These are phyloP conservation scores for Cerceris ruficornis DNA, from an alignment of 2,888 invertebrate genomes.

Conservation along the genomic window DNA sequence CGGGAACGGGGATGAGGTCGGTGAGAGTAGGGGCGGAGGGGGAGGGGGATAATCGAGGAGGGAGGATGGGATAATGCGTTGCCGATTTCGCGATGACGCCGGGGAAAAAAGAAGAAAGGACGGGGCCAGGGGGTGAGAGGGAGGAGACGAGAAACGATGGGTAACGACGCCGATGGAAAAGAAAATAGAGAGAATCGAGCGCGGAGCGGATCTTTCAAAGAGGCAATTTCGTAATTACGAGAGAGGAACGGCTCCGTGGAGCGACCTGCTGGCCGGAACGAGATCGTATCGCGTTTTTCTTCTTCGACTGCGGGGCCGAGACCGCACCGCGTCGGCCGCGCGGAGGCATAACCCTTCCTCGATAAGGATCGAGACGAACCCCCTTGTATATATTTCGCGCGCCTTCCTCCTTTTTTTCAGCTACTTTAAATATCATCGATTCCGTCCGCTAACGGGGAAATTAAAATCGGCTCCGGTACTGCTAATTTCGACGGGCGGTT, in stretches of 20 bases:
- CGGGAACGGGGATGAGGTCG: background rate
- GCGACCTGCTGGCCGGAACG: constrained; percentile 75
- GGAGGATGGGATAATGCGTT: constrained; percentile 66
- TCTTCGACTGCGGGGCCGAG: constrained; percentile 57
- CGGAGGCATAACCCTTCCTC: constrained; percentile 64
- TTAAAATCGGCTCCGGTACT: background rate
- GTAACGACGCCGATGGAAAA: constrained; percentile 63
- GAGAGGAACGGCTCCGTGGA: constrained; percentile 68
- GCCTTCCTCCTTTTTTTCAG: constrained; percentile 41
- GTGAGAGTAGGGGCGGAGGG: background rate
- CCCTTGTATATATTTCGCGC: constrained; percentile 55
- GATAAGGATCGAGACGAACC: constrained; percentile 60
- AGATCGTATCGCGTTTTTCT: constrained; percentile 75
- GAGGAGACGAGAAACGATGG: constrained; percentile 49
- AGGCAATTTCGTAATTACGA: constrained; percentile 81
- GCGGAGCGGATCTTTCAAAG: constrained; percentile 78
- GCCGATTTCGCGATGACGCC: constrained; percentile 70
- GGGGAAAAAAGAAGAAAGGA: constrained; percentile 59
- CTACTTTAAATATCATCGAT: constrained; percentile 51
- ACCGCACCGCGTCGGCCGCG: constrained; percentile 50
- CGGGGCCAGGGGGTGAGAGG: constrained; percentile 31
- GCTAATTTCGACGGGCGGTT: background rate
- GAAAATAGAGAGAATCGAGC: constrained; percentile 68
- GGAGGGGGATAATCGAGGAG: constrained; percentile 33
- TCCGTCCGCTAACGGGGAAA: background rate